Base-by-base conservation (phyloP, 2,888 invertebrate species). In the Cheilosia vulpina region DNA sequence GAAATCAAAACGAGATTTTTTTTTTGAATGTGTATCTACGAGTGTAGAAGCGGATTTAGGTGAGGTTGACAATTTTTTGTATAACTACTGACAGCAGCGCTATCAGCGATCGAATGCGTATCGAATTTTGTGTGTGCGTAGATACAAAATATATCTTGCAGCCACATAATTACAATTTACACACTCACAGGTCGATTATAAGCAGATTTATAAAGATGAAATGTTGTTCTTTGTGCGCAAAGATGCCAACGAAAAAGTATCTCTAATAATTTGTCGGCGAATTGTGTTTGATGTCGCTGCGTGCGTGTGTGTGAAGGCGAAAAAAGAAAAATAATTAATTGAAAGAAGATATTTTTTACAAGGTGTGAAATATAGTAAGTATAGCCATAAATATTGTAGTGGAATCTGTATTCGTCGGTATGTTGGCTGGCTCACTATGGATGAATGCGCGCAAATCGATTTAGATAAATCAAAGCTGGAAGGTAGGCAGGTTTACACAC, bases 351-450 rank as follows among this genome's bases (percentile, higher is more conserved):
- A 80, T 84, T 80, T 84, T 80, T 76, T 75, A 84, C 84, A 71
- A 84, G 84, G 84, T 84, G 84, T 84, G 84, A 84, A 84, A 80
- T 84, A 84, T 84, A 76, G 80, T 65, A 76, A 41, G 63, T 63
- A 71, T 79, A 60, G 62, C 66, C 38, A 82, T 65, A 31, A 31
- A 73, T 24, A 63, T 75, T 52, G 43, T 50, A 71, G 38, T 41
- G 69, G 53, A 53, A 53, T 65, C 75, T 76, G 62, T 38, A 63
- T 53, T 21, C 19, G 21, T 19, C 3, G 50, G 52, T 24, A 24
- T 47, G 47, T 47, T 9, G 47, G 2, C 19, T 11, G 27, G 27
- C 34, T 19, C 52, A n/a, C 19, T 27, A 38, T 57, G 38, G 58
- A 81, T 77, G 45, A 55, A 77, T 77, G 53, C 71, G 47, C 71